Percentiles rank a stretch among this genome's conserved stretches.
phyloP scores from a whole-genome alignment of 2,888 invertebrate species.

The Saturnia japonica region DNA sequence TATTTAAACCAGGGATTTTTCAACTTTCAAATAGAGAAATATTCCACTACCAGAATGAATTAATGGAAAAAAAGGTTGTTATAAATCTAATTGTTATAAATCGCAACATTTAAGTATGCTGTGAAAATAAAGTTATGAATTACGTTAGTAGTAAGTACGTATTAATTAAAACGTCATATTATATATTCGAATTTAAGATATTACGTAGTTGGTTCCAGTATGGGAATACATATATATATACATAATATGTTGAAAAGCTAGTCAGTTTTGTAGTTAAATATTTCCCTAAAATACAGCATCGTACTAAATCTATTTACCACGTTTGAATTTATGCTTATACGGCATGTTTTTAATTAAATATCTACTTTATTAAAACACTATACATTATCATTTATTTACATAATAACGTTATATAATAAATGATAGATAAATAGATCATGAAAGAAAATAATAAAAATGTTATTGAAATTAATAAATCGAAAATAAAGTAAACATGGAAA shows the following conservation, averaged over 20 bases:
- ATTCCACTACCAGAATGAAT: neutral
- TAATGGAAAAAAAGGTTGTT: neutral
- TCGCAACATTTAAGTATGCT: neutral
- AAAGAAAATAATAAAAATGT: neutral
- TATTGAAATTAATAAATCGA: neutral
- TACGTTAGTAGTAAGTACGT: neutral
- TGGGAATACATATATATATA: neutral
- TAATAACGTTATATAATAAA: neutral
- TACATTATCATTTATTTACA: neutral
- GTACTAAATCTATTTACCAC: neutral
- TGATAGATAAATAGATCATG: neutral
- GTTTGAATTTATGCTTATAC: neutral
- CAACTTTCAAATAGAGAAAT: no score
- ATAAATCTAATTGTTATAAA: neutral
- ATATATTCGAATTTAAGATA: neutral
- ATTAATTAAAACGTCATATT: neutral
- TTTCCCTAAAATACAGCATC: neutral
- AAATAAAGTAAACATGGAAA: neutral
- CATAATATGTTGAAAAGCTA: neutral
- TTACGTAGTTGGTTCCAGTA: neutral
- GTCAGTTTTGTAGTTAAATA: neutral
- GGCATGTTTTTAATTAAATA: neutral
- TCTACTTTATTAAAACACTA: neutral
- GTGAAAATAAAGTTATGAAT: neutral
- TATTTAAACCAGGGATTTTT: neutral